Conservation (phyloP, 1,140 invertebrate species). For the Bombus superbus region DNA sequence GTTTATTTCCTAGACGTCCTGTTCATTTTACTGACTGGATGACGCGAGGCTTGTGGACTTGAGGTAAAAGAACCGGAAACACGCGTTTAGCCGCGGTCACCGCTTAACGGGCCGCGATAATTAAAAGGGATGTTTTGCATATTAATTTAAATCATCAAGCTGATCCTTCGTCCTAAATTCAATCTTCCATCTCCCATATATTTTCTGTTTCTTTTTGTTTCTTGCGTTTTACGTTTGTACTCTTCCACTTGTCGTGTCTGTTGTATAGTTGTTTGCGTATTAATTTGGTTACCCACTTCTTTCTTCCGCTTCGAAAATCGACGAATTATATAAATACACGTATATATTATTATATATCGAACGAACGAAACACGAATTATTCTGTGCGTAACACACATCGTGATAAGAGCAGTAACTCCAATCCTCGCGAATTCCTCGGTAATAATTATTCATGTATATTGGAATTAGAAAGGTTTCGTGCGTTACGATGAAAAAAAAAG, state of each 20-base stretch:
- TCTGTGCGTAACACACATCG: background rate
- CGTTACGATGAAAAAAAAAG: background rate
- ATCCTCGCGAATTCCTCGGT: background rate
- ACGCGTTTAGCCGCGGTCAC: constrained; percentile 28
- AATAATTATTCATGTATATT: background rate
- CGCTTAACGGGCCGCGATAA: constrained; percentile 36
- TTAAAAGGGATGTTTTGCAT: background rate
- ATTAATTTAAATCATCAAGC: constrained; percentile 26
- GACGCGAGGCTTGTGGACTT: constrained; percentile 71
- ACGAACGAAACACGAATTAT: constrained; percentile 6
- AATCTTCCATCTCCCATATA: constrained; percentile 7
- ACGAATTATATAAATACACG: background rate
- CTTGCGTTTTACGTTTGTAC: constrained; percentile 5
- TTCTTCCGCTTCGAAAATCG: background rate
- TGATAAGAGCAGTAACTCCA: background rate
- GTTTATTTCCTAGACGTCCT: constrained; percentile 73
- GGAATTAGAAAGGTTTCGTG: background rate
- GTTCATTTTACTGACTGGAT: constrained; percentile 73
- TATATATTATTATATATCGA: background rate
- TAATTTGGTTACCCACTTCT: background rate
- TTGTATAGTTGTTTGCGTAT: background rate
- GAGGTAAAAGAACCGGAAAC: constrained; percentile 58
- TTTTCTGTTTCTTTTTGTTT: constrained; percentile 6
- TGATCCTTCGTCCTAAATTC: constrained; percentile 9
- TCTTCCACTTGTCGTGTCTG: constrained; percentile 4